These are phyloP conservation scores for Ennomos erosarius DNA, from an alignment of 2,888 invertebrate genomes.

Conservation along the genomic window DNA sequence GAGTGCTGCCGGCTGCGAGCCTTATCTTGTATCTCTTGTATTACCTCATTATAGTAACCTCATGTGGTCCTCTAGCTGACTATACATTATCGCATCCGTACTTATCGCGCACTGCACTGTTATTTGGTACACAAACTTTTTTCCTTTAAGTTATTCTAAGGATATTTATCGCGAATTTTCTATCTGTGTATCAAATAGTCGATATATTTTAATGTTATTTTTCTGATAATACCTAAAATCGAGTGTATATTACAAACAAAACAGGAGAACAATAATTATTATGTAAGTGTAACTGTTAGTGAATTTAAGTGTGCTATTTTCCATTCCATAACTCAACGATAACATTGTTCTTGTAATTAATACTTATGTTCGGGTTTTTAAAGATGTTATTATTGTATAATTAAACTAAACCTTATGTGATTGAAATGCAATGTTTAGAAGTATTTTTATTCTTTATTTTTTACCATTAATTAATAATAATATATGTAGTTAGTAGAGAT, in stretches of 20 bases:
- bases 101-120: slow-evolving; percentile 81
- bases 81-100: slow-evolving; percentile 69
- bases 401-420: slow-evolving; percentile 85
- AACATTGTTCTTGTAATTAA: slow-evolving; percentile 80
- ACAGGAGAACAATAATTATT: slow-evolving; percentile 85
- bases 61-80: slow-evolving; percentile 59
- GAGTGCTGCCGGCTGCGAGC: slow-evolving; percentile 50
- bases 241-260: slow-evolving; percentile 83
- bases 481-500: slow-evolving; percentile 80
- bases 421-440: slow-evolving; percentile 86
- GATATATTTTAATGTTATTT: slow-evolving; percentile 83
- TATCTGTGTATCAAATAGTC: slow-evolving; percentile 79
- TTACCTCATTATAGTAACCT: slow-evolving; percentile 80
- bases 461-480: slow-evolving; percentile 83
- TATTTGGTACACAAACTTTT: slow-evolving; percentile 78
- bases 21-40: slow-evolving; percentile 52
- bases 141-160: slow-evolving; percentile 76
- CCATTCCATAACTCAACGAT: slow-evolving; percentile 85
- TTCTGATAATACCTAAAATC: slow-evolving; percentile 82
- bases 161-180: slow-evolving; percentile 69
- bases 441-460: slow-evolving; percentile 85
- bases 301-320: slow-evolving; percentile 86
- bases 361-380: slow-evolving; percentile 83
- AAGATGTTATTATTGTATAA: slow-evolving; percentile 84
- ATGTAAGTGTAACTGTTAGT: slow-evolving; percentile 85